Conservation (phyloP, 1,140 invertebrate genomes). For the Physella acuta region DNA sequence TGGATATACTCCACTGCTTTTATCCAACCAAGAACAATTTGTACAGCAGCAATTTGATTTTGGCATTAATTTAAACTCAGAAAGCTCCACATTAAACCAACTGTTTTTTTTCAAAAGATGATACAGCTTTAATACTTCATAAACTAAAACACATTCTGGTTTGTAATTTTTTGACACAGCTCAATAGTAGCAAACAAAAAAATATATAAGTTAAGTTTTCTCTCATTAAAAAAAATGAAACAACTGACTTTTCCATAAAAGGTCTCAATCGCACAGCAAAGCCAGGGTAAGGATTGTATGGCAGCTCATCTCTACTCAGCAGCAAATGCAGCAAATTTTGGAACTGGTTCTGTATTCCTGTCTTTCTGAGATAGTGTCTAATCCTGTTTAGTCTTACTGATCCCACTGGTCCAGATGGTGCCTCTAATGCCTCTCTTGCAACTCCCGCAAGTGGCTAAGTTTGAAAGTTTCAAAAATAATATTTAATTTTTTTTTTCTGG, state of each 20-base stretch:
- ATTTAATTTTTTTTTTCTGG: too few species aligned
- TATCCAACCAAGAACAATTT: too few species aligned
- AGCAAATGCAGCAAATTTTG: conserved; percentile 32
- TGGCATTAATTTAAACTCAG: too few species aligned
- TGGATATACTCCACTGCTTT: too few species aligned
- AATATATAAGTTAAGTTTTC: neutral
- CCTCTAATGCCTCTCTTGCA: conserved; percentile 26
- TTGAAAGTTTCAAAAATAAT: too few species aligned
- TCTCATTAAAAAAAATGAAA: neutral
- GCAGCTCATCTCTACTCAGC: conserved; percentile 36
- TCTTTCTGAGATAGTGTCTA: conserved; percentile 37
- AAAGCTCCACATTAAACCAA: too few species aligned
- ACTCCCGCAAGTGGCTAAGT: neutral
- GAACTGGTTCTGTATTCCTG: conserved; percentile 39
- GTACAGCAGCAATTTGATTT: too few species aligned
- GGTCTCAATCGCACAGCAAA: conserved; percentile 39
- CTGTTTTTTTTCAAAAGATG: too few species aligned
- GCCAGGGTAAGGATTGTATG: conserved; percentile 49
- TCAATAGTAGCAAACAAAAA: neutral
- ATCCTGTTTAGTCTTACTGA: conserved; percentile 31
- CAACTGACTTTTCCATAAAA: conserved; percentile 42
- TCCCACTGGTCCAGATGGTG: conserved; percentile 24
- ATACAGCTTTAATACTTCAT: too few species aligned
- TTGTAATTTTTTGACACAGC: too few species aligned
- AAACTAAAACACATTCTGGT: too few species aligned